phyloP scores from a whole-genome alignment of 2,113 vertebrate species.

The Leucosticte australis region DNA sequence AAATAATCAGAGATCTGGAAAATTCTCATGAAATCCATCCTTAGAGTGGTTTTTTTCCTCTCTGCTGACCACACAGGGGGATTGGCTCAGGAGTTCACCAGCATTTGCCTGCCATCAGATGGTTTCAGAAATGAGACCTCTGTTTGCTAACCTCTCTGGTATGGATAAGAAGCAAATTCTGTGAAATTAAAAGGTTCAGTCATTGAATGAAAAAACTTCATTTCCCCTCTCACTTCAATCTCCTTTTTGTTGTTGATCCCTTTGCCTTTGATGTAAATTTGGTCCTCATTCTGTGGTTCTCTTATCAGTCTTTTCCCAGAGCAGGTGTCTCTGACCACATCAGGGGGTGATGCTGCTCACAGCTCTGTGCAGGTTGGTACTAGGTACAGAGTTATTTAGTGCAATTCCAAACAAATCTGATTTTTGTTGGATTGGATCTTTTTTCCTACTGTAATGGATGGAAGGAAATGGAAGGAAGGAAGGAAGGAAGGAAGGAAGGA shows the following conservation, averaged over 20 bases:
- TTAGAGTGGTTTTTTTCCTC: neutral
- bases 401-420: neutral
- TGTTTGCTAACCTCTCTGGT: neutral
- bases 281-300: neutral
- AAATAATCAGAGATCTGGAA: neutral
- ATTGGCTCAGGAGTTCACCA: neutral
- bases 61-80: neutral
- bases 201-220: neutral
- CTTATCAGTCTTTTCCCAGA: neutral
- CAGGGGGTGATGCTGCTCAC: neutral
- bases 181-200: neutral
- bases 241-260: neutral
- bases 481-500: neutral
- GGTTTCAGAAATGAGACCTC: neutral
- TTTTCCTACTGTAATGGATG: neutral
- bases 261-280: neutral
- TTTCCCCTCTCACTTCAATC: neutral
- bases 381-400: accelerated
- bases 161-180: neutral
- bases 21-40: neutral
- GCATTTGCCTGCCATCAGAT: neutral
- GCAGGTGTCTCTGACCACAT: neutral
- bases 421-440: neutral
- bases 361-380: neutral
- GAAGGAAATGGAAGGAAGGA: too few species aligned